phyloP scores from a whole-genome alignment of 2,888 invertebrate species.

The Phoronis australis region DNA sequence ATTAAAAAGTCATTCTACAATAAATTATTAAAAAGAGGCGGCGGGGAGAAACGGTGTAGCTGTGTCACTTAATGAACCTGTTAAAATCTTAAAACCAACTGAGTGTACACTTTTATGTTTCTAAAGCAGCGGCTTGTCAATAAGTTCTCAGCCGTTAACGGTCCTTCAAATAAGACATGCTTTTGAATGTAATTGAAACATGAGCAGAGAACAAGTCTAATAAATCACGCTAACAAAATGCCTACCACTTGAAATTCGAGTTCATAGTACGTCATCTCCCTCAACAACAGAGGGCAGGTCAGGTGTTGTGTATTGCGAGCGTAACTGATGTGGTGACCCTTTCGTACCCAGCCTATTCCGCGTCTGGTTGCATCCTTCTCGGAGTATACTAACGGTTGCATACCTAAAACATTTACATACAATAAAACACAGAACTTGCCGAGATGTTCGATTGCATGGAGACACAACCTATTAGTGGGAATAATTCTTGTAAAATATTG shows the following conservation, averaged over 20 bases:
- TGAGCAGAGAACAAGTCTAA: too few relatives aligned
- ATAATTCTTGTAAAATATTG: too few relatives aligned
- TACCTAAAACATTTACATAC: conserved; percentile 39
- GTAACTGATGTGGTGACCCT: conserved; percentile 50
- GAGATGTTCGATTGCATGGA: too few relatives aligned
- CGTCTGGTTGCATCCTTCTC: conserved; percentile 38
- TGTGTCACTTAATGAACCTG: too few relatives aligned
- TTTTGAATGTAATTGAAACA: too few relatives aligned
- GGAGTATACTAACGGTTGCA: conserved; percentile 49
- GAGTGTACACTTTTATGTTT: too few relatives aligned
- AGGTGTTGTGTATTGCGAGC: conserved; percentile 37
- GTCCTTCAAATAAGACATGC: too few relatives aligned
- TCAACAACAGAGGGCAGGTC: conserved; percentile 39
- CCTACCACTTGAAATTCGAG: conserved; percentile 52
- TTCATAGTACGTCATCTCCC: conserved; percentile 43
- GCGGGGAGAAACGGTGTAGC: neutral
- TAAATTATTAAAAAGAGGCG: neutral
- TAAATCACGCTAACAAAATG: neutral
- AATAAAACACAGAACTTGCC: too few relatives aligned
- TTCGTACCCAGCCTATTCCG: conserved; percentile 41
- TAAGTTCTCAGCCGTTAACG: too few relatives aligned
- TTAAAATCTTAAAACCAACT: too few relatives aligned
- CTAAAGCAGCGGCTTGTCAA: too few relatives aligned
- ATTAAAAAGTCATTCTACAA: neutral
- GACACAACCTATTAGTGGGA: too few relatives aligned